These are phyloP conservation scores for Equus przewalskii DNA, from an alignment of 2,113 vertebrate species.

Conservation along the genomic window DNA sequence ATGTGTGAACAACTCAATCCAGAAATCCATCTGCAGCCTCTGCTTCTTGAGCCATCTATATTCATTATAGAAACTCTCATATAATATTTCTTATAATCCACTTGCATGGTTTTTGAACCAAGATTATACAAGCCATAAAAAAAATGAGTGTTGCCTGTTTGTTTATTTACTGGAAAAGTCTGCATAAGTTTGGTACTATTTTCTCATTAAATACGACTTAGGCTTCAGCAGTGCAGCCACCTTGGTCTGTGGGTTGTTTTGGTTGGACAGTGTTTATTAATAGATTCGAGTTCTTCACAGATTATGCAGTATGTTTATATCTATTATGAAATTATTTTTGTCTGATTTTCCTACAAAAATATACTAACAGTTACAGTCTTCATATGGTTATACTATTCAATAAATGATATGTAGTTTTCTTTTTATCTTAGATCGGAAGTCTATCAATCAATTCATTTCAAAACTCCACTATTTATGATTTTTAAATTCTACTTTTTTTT, in stretches of 20 bases:
- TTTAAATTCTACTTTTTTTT: not conserved
- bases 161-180: not conserved
- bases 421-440: not conserved
- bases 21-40: not conserved
- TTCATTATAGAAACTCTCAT: not conserved
- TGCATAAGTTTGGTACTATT: not conserved
- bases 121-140: not conserved
- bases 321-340: not conserved
- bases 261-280: not conserved
- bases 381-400: not conserved
- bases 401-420: not conserved
- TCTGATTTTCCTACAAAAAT: not conserved
- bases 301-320: not conserved
- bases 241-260: not conserved
- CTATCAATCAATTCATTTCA: not conserved
- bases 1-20: not conserved
- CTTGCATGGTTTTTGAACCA: not conserved
- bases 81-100: not conserved
- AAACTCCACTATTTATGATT: not conserved
- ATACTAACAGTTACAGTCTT: not conserved
- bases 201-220: not conserved
- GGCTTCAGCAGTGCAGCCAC: not conserved
- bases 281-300: not conserved
- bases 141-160: not conserved
- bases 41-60: not conserved